Evolutionary conservation across 2,888 invertebrate genomes (phyloP), one percentile per base, ranked within the genome.

Genomic region (Byasa hedistus): DNA sequence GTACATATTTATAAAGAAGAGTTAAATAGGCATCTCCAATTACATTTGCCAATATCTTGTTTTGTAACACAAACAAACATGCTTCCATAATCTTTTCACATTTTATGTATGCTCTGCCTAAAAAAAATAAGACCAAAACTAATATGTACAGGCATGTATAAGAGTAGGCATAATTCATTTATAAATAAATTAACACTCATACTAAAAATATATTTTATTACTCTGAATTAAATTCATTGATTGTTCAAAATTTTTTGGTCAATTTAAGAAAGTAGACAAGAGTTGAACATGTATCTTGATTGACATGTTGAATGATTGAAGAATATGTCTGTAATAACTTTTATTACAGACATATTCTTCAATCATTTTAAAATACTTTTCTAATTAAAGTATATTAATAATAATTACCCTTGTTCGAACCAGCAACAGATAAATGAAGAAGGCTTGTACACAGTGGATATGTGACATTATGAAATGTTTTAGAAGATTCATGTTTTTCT

Each of bases 21-120:
- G 80, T 85, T 55, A 94, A 75, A 76, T 94, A 95, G 23, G 91
- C 87, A 77, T 92, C 90, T 62, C 93, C 92, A 75, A 85, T 76
- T 62, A 85, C 80, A 75, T 79, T 75, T 57, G 78, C 69, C 73
- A 87, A 71, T 3, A 84, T 79, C 63, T 72, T 79, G 70, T 88
- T 83, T 74, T 82, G 84, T 59, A 92, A 76, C 69, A 92, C 77
- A 66, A 81, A 75, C 65, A 87, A 73, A 77, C 86, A 87, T 48
- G 86, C 82, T 60, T 85, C 82, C 69, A 81, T 81, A 64, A 90
- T 76, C 72, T 81, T 85, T 15, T 87, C 85, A 79, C 85, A 84
- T 77, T 83, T 84, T 71, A 90, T 82, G 73, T 84, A 86, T 51
- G 85, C 83, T 73, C 83, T 74, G 15, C 83, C 87, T 87, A 73